A percentile compares a stretch with the other conserved stretches of the same genome.
Evolutionary conservation across 92 coral and sea anemone genomes (phyloP).

Genomic region (Epizoanthus rinbou): DNA sequence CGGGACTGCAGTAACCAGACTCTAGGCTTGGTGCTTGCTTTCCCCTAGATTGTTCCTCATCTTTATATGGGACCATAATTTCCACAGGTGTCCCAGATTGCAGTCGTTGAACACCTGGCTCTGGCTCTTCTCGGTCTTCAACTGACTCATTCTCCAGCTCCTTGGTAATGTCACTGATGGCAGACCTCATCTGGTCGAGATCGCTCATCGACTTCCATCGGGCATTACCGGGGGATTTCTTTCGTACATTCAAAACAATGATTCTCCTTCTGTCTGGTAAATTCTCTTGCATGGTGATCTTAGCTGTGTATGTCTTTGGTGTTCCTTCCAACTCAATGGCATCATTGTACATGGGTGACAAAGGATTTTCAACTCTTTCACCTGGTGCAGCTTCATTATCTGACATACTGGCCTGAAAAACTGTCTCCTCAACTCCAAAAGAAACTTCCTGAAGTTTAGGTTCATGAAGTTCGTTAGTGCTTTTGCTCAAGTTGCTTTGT

Average conservation of each 20-base stretch:
- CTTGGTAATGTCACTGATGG: conserved; percentile 40
- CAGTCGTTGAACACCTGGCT: conserved; percentile 13
- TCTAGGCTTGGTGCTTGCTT: neutral
- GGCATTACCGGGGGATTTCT: conserved; percentile 66
- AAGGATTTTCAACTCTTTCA: neutral
- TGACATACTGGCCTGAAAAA: conserved; percentile 25
- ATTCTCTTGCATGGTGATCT: conserved; percentile 76
- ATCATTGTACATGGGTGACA: conserved; percentile 20
- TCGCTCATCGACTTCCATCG: conserved; percentile 85
- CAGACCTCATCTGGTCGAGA: conserved; percentile 61
- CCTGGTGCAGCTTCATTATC: conserved; percentile 11
- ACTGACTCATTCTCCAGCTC: conserved; percentile 10
- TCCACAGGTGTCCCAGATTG: conserved; percentile 31
- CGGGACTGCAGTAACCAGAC: conserved; percentile 21
- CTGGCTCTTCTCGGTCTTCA: conserved; percentile 10
- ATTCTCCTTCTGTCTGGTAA: conserved; percentile 66
- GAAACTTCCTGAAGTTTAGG: conserved; percentile 38
- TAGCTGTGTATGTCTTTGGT: conserved; percentile 58
- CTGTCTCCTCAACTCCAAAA: conserved; percentile 40
- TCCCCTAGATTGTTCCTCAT: neutral
- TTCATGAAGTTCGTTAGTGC: conserved; percentile 38
- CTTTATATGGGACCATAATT: conserved; percentile 32
- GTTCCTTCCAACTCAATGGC: conserved; percentile 40
- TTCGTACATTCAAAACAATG: conserved; percentile 74
- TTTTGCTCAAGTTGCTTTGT: conserved; percentile 10